Evolutionary conservation across 2,113 vertebrate species (phyloP).

Genomic region (Boulengeromyrus knoepffleri): DNA sequence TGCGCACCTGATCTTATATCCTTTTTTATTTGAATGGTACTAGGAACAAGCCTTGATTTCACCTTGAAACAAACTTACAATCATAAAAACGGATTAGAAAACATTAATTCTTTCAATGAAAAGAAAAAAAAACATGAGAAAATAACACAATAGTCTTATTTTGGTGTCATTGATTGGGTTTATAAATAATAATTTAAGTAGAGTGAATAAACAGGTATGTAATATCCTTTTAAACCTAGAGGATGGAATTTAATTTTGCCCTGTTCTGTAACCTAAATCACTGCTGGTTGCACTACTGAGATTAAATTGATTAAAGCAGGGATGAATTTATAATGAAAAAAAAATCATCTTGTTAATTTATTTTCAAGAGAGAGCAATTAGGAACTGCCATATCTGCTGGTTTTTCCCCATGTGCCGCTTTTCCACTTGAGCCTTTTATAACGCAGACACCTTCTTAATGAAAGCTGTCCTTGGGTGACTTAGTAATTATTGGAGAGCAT

Average conservation of each 20-base stretch:
- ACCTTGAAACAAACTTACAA: neutral
- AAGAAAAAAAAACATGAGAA: neutral
- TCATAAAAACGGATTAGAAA: neutral
- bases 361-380: neutral
- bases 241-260: neutral
- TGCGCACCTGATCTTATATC: neutral
- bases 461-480: neutral
- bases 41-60: neutral
- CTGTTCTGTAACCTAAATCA: neutral
- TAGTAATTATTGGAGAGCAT: neutral
- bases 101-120: neutral
- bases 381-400: neutral
- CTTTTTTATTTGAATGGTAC: neutral
- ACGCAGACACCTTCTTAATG: neutral
- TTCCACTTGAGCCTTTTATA: neutral
- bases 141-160: neutral
- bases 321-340: neutral
- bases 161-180: neutral
- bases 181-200: slow-evolving; percentile 5
- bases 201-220: neutral
- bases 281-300: neutral
- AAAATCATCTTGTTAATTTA: slow-evolving; percentile 8
- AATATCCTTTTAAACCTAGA: neutral
- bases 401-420: too few relatives aligned
- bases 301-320: slow-evolving; percentile 4